A percentile compares a stretch with the other conserved stretches of the same genome.
Conservation (phyloP, 2,888 invertebrate species). For the Drosophila nr. perissopoda region DNA sequence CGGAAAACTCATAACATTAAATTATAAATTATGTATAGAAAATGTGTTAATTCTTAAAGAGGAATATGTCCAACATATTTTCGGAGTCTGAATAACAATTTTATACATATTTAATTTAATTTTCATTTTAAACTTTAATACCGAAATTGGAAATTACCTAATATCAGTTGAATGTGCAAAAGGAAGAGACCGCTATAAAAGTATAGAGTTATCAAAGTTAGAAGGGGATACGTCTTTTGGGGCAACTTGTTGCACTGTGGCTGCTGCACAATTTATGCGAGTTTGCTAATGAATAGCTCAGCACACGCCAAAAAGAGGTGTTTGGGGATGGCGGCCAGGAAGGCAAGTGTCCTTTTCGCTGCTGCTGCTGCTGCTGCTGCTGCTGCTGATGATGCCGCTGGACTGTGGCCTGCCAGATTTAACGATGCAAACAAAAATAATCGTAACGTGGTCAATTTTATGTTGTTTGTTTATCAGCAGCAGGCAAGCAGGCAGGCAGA, state of each 20-base stretch:
- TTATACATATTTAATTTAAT: background rate
- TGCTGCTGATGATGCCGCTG: background rate
- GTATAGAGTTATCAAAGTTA: background rate
- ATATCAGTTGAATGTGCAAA: background rate
- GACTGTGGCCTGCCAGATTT: conserved; percentile 32
- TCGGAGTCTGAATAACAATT: background rate
- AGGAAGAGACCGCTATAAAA: background rate
- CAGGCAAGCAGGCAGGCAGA: conserved; percentile 13
- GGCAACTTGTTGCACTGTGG: conserved; percentile 35
- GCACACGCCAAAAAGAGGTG: background rate
- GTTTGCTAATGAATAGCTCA: conserved; percentile 40
- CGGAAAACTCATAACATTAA: too few relatives aligned
- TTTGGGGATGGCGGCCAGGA: background rate
- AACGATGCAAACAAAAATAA: conserved; percentile 70
- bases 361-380: conserved; percentile 2
- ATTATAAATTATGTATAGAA: background rate
- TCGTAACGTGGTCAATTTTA: conserved; percentile 69
- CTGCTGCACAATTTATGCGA: conserved; percentile 66
- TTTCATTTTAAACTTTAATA: background rate
- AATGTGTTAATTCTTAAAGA: background rate
- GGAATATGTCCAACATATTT: background rate
- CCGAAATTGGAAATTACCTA: background rate
- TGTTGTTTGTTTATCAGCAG: conserved; percentile 63
- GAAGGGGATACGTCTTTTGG: background rate
- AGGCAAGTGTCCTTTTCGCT: background rate